Conservation (phyloP, 2,888 invertebrate species). For the Drosophila ezoana region DNA sequence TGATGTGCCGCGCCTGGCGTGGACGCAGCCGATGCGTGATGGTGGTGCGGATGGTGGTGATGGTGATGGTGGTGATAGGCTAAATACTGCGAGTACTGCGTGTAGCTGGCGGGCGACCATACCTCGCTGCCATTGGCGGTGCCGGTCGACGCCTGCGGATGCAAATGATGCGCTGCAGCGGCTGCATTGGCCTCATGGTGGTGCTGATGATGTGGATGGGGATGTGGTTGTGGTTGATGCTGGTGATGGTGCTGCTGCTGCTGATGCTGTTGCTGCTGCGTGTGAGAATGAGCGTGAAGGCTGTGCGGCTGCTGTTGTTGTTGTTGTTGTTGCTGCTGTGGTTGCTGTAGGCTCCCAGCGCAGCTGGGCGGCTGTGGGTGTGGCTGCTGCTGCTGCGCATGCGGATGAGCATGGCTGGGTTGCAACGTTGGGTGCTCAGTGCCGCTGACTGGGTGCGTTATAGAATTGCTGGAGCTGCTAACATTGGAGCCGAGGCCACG, state of each 20-base stretch:
- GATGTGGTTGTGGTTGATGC: constrained; percentile 39
- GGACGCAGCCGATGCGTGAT: constrained; percentile 56
- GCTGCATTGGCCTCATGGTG: constrained; percentile 49
- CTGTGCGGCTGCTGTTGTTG: constrained; percentile 32
- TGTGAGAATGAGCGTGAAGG: constrained; percentile 25
- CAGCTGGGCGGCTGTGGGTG: constrained; percentile 29
- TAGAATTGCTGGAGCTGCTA: constrained; percentile 73
- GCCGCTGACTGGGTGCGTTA: constrained; percentile 56
- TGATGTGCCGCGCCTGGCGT: constrained; percentile 73
- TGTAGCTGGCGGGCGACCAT: constrained; percentile 86
- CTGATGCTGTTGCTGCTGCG: constrained; percentile 39
- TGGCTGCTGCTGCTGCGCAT: constrained; percentile 38
- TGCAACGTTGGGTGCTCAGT: constrained; percentile 55
- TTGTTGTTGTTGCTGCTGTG: constrained; percentile 41
- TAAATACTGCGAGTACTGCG: constrained; percentile 88
- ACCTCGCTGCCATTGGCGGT: constrained; percentile 86
- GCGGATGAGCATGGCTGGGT: constrained; percentile 54
- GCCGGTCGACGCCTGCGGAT: constrained; percentile 43
- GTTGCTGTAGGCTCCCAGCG: constrained; percentile 33
- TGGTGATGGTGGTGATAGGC: constrained; percentile 87
- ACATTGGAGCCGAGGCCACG: constrained; percentile 56
- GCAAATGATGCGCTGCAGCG: constrained; percentile 39
- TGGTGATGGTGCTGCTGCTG: constrained; percentile 42
- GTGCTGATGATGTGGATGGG: constrained; percentile 57
- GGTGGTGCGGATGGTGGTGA: constrained; percentile 79